phyloP scores from a whole-genome alignment of 1,140 invertebrate genomes.

The Manduca sexta region DNA sequence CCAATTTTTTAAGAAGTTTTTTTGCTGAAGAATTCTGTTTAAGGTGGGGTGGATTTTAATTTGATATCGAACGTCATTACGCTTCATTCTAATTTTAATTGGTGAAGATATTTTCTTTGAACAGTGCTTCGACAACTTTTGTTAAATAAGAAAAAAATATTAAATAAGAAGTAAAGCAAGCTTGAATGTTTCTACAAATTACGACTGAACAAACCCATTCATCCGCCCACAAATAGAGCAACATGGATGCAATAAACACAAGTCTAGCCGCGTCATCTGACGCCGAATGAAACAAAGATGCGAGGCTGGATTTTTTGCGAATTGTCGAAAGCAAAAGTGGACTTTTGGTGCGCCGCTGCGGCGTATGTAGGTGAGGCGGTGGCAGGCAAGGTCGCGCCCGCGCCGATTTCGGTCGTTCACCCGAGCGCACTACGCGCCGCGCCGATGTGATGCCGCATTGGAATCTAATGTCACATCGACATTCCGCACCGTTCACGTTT shows the following conservation, averaged over 20 bases:
- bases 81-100: slow-evolving; percentile 5
- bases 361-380: slow-evolving; percentile 60
- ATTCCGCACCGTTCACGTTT: too few species aligned
- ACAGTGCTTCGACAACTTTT: too few species aligned
- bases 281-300: slow-evolving; percentile 11
- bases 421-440: slow-evolving; percentile 24
- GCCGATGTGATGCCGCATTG: not conserved
- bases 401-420: slow-evolving; percentile 61
- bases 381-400: slow-evolving; percentile 59
- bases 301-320: slow-evolving; percentile 48
- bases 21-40: slow-evolving; percentile 25
- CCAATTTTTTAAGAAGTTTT: slow-evolving; percentile 52
- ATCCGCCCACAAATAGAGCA: not conserved
- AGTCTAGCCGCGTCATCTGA: slow-evolving; percentile 8
- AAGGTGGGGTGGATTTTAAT: slow-evolving; percentile 30
- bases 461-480: not conserved
- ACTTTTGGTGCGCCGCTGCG: slow-evolving; percentile 15
- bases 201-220: not conserved
- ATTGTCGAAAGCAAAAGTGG: slow-evolving; percentile 69
- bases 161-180: too few species aligned
- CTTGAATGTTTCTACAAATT: too few species aligned
- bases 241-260: not conserved
- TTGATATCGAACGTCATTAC: slow-evolving; percentile 36
- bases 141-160: too few species aligned
- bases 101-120: not conserved